Percentiles rank a stretch among this genome's conserved stretches.
phyloP scores from a whole-genome alignment of 2,113 vertebrate genomes.

The Oplegnathus fasciatus region DNA sequence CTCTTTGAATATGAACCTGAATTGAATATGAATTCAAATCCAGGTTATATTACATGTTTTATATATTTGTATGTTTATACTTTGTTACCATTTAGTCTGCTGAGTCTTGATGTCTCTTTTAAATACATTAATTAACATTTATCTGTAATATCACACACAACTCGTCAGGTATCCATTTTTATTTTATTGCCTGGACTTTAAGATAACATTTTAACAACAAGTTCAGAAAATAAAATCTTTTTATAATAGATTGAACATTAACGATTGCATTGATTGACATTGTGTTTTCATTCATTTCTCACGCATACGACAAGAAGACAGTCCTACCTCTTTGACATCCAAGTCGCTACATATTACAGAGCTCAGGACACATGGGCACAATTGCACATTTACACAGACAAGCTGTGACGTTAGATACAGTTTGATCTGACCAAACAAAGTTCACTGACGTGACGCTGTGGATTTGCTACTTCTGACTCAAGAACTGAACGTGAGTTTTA shows the following conservation, averaged over 20 bases:
- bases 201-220: slow-evolving; percentile 3
- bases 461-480: background rate
- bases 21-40: background rate
- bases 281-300: background rate
- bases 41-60: background rate
- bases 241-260: background rate
- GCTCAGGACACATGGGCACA: slow-evolving; percentile 15
- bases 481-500: background rate
- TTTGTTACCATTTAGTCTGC: background rate
- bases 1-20: too few species aligned
- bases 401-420: background rate
- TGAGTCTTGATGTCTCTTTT: background rate
- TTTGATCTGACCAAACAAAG: background rate
- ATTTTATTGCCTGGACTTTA: slow-evolving; percentile 51
- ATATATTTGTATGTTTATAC: background rate
- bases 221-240: slow-evolving; percentile 43
- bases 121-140: background rate
- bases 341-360: background rate
- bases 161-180: background rate
- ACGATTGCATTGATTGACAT: slow-evolving; percentile 21
- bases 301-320: background rate
- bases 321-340: background rate
- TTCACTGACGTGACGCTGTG: background rate
- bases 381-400: background rate
- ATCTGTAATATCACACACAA: background rate